Conservation (phyloP, 2,888 invertebrate species). For the Tanytarsus gracilentus region DNA sequence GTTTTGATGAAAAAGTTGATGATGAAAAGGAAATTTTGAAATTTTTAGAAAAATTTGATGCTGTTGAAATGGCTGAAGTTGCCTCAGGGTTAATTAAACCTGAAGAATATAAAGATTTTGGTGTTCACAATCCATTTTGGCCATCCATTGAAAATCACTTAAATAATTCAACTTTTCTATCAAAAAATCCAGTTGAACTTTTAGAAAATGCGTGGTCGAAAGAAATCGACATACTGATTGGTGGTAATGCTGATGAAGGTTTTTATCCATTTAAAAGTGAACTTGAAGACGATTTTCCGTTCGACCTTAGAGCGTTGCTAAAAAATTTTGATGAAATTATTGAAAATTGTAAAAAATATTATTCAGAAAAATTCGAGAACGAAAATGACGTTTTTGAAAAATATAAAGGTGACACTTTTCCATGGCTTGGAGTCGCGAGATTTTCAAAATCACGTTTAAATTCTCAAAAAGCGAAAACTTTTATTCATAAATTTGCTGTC, state of each 20-base stretch:
- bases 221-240: constrained; percentile 38
- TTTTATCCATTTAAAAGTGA: constrained; percentile 32
- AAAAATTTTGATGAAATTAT: background rate
- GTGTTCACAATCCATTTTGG: constrained; percentile 33
- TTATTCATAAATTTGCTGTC: constrained; percentile 40
- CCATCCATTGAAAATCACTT: constrained; percentile 40
- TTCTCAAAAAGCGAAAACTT: constrained; percentile 36
- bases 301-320: no score
- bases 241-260: constrained; percentile 40
- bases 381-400: background rate
- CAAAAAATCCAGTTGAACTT: constrained; percentile 33
- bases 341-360: background rate
- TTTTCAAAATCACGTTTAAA: constrained; percentile 35
- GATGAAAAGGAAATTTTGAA: constrained; percentile 39
- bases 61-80: background rate
- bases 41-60: constrained; percentile 36
- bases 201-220: constrained; percentile 38
- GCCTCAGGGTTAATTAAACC: background rate
- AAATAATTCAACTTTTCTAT: constrained; percentile 37
- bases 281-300: background rate
- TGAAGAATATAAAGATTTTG: background rate
- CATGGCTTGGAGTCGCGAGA: constrained; percentile 40
- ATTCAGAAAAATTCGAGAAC: background rate
- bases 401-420: constrained; percentile 37
- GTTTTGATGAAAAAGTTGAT: constrained; percentile 36